Evolutionary conservation across 2,113 vertebrate genomes (phyloP).

Genomic region (Ondatra zibethicus): DNA sequence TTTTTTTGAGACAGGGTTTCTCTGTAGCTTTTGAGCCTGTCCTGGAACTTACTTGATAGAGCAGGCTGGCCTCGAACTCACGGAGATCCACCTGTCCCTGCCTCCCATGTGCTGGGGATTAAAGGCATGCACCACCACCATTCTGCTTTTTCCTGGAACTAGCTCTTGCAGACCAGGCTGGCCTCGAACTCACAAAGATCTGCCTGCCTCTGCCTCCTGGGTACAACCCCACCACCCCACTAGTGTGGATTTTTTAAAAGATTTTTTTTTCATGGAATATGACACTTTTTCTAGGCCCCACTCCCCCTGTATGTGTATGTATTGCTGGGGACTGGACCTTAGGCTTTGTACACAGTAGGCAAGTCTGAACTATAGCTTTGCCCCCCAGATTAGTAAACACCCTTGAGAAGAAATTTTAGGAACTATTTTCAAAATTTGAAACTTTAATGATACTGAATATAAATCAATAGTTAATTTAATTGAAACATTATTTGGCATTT

Average conservation of each 20-base stretch:
- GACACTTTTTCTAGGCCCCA: neutral
- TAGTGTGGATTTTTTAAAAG: neutral
- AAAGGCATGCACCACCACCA: too few species aligned
- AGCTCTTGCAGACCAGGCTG: neutral
- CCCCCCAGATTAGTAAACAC: neutral
- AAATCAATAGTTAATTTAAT: slow-evolving; percentile 1
- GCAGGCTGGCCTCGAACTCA: neutral
- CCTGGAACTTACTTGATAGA: too few species aligned
- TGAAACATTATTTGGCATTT: slow-evolving; percentile 26
- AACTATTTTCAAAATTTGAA: slow-evolving; percentile 48
- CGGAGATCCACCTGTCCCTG: neutral
- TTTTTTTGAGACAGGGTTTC: neutral
- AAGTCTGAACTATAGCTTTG: neutral
- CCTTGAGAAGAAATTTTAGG: slow-evolving; percentile 36
- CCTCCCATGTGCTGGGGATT: neutral
- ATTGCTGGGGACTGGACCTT: neutral
- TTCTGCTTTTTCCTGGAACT: too few species aligned
- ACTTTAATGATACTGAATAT: slow-evolving; percentile 25
- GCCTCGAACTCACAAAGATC: neutral
- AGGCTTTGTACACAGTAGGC: neutral
- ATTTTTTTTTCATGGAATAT: neutral
- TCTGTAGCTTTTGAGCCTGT: neutral
- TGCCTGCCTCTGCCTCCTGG: neutral
- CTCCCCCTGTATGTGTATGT: neutral
- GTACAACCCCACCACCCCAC: neutral